Conservation (phyloP, 2,113 vertebrate species). For the Saguinus midas region DNA sequence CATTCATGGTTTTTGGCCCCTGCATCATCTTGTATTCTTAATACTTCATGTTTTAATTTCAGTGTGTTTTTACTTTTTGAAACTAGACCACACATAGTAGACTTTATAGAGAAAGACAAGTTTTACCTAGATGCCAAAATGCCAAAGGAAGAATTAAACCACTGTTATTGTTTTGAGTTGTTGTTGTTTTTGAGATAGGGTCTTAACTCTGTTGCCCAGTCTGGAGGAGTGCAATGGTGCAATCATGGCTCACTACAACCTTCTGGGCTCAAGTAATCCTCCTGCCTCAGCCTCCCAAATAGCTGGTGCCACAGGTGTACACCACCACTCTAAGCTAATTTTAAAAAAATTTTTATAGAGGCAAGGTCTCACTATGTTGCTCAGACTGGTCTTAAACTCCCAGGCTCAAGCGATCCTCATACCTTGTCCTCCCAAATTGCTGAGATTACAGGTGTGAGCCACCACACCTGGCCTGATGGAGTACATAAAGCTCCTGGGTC, state of each 20-base stretch:
- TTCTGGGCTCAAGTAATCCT: neutral
- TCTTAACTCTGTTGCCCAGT: neutral
- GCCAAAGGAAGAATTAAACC: conserved; percentile 16
- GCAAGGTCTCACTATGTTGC: too few relatives aligned
- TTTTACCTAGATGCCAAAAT: conserved; percentile 34
- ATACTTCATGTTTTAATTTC: conserved; percentile 48
- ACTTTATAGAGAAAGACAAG: neutral
- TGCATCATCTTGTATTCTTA: conserved; percentile 22
- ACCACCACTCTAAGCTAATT: too few relatives aligned
- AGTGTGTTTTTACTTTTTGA: conserved; percentile 34
- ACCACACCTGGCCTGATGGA: too few relatives aligned
- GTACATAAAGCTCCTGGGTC: too few relatives aligned
- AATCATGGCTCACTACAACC: neutral
- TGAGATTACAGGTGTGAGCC: too few relatives aligned
- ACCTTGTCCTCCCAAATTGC: too few relatives aligned
- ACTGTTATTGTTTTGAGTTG: neutral
- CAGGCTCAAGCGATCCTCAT: too few relatives aligned
- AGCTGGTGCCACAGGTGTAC: too few relatives aligned
- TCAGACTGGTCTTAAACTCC: too few relatives aligned
- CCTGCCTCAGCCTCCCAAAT: too few relatives aligned
- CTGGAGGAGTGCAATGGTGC: neutral
- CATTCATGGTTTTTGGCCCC: neutral
- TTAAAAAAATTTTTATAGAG: too few relatives aligned
- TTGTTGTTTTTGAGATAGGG: neutral
- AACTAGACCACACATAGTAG: neutral